phyloP scores from a whole-genome alignment of 2,888 invertebrate genomes.

The Rhagonycha lutea region DNA sequence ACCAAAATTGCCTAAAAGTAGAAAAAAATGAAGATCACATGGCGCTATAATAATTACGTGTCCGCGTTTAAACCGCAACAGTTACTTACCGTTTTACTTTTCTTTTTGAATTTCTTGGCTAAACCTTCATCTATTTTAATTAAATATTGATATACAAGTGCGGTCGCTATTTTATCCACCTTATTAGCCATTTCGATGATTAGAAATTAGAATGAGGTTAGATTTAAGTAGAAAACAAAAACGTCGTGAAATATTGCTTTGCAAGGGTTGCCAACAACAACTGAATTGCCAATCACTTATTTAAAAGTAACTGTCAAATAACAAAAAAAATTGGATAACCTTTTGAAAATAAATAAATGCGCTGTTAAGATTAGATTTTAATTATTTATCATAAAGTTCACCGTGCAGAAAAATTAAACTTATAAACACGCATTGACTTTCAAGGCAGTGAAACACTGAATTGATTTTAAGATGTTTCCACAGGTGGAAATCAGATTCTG shows the following conservation, averaged over 20 bases:
- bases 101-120: slow-evolving; percentile 71
- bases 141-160: slow-evolving; percentile 70
- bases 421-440: too few species aligned
- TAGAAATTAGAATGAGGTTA: not conserved
- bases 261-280: not conserved
- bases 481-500: too few species aligned
- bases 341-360: too few species aligned
- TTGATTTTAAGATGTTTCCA: too few species aligned
- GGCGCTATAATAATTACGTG: slow-evolving; percentile 7
- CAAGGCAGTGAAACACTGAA: too few species aligned
- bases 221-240: not conserved
- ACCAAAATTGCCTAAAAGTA: slow-evolving; percentile 62
- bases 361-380: too few species aligned
- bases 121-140: slow-evolving; percentile 66
- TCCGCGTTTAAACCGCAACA: slow-evolving; percentile 3
- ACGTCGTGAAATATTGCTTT: not conserved
- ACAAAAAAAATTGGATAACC: too few species aligned
- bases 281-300: too few species aligned
- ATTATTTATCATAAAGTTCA: too few species aligned
- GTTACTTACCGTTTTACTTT: slow-evolving; percentile 74
- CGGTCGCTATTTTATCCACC: slow-evolving; percentile 55
- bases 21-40: slow-evolving; percentile 23
- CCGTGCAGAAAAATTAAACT: too few species aligned
- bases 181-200: slow-evolving; percentile 50
- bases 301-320: too few species aligned